phyloP scores from a whole-genome alignment of 2,888 invertebrate genomes.

The Brachyptera putata region DNA sequence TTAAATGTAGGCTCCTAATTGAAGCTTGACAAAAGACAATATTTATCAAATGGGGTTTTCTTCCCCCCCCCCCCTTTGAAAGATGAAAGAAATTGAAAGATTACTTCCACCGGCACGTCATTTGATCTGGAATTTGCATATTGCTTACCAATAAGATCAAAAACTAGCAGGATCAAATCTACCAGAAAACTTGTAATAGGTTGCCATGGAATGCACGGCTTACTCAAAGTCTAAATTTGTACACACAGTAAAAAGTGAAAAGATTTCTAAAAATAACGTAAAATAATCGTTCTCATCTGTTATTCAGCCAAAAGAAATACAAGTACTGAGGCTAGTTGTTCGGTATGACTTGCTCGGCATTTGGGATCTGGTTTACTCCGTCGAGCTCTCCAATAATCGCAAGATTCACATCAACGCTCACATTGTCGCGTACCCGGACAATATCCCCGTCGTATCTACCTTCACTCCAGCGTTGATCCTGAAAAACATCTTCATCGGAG shows the following conservation, averaged over 20 bases:
- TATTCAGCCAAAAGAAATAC: constrained; percentile 30
- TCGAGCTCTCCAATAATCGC: constrained; percentile 43
- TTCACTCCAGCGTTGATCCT: constrained; percentile 37
- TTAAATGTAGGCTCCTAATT: neutral
- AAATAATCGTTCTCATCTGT: no score
- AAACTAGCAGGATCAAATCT: no score
- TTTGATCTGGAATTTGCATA: no score
- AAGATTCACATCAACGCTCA: constrained; percentile 40
- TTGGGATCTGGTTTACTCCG: constrained; percentile 41
- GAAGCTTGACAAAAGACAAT: neutral
- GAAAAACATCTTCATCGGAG: constrained; percentile 40
- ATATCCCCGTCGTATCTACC: constrained; percentile 35
- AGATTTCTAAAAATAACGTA: no score
- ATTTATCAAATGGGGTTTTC: no score
- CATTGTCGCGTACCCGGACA: constrained; percentile 36
- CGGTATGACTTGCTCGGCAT: constrained; percentile 40
- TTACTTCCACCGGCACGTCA: no score
- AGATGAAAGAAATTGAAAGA: neutral
- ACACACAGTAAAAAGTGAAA: no score
- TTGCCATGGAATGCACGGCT: no score
- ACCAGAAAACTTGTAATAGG: no score
- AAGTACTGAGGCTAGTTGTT: constrained; percentile 40
- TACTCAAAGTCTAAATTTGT: no score
- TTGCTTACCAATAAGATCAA: no score
- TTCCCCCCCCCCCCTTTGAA: no score